phyloP scores from a whole-genome alignment of 2,888 invertebrate genomes.

The Xanthostigma xanthostigma region DNA sequence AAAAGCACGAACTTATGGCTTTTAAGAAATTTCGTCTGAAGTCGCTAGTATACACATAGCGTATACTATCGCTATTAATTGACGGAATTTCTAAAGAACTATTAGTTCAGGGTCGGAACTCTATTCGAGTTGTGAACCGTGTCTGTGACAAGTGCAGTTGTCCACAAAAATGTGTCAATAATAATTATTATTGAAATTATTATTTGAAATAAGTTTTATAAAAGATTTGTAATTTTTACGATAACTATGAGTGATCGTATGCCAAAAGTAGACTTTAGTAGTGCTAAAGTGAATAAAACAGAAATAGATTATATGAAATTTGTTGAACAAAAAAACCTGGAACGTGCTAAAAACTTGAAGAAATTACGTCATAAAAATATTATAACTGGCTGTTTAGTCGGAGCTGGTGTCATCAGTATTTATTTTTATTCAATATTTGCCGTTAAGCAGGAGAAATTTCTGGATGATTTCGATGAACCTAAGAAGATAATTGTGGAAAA shows the following conservation, averaged over 20 bases:
- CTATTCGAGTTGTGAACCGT: no score
- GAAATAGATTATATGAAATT: constrained; percentile 67
- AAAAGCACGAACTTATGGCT: no score
- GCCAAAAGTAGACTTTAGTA: constrained; percentile 35
- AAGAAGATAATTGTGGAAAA: constrained; percentile 30
- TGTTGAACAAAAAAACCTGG: constrained; percentile 59
- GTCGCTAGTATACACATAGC: no score
- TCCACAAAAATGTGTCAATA: no score
- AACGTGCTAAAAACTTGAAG: constrained; percentile 52
- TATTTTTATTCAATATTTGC: constrained; percentile 75
- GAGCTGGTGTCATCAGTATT: constrained; percentile 56
- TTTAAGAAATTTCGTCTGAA: no score
- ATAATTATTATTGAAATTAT: no score
- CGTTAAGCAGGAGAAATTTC: constrained; percentile 81
- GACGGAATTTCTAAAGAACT: no score
- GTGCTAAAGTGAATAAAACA: constrained; percentile 35
- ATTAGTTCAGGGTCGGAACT: no score
- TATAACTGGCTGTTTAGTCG: constrained; percentile 48
- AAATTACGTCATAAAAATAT: constrained; percentile 48
- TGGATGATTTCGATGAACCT: constrained; percentile 85
- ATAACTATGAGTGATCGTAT: constrained; percentile 26
- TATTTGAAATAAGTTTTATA: no score
- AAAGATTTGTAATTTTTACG: no score
- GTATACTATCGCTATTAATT: no score
- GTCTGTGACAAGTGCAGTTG: no score